phyloP scores from a whole-genome alignment of 2,113 vertebrate genomes.

The Eurystomus gularis region DNA sequence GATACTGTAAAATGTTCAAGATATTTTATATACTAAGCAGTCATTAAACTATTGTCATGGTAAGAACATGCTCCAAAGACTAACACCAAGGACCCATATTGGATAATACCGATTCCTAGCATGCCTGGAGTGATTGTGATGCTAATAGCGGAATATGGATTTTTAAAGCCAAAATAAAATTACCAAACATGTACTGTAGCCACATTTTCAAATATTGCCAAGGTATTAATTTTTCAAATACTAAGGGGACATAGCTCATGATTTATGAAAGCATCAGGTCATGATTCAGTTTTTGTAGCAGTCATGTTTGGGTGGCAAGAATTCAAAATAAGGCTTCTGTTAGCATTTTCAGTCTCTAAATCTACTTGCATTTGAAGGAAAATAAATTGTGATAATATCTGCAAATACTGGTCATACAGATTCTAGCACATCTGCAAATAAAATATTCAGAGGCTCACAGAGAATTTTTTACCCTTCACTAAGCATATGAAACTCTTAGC shows the following conservation, averaged over 20 bases:
- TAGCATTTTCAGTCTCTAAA: neutral
- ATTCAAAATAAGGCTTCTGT: neutral
- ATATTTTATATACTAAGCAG: neutral
- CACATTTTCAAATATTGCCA: constrained; percentile 1
- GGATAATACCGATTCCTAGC: neutral
- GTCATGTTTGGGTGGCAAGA: neutral
- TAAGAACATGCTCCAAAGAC: neutral
- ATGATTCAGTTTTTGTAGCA: neutral
- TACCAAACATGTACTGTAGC: neutral
- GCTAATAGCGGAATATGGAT: neutral
- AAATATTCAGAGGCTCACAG: neutral
- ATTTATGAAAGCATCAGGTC: neutral
- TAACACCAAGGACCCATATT: neutral
- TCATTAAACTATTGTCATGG: neutral
- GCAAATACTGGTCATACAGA: neutral
- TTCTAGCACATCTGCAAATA: neutral
- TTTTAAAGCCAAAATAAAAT: constrained; percentile 6
- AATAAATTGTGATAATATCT: neutral
- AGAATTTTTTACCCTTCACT: neutral
- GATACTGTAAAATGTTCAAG: constrained; percentile 22
- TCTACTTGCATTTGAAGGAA: neutral
- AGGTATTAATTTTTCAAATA: neutral
- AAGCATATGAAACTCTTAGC: neutral
- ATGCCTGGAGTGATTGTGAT: neutral
- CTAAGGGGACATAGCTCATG: neutral